Percentiles rank a stretch among this genome's conserved stretches.
Evolutionary conservation across 2,888 invertebrate species (phyloP).

Genomic region (Frankliniella intonsa): DNA sequence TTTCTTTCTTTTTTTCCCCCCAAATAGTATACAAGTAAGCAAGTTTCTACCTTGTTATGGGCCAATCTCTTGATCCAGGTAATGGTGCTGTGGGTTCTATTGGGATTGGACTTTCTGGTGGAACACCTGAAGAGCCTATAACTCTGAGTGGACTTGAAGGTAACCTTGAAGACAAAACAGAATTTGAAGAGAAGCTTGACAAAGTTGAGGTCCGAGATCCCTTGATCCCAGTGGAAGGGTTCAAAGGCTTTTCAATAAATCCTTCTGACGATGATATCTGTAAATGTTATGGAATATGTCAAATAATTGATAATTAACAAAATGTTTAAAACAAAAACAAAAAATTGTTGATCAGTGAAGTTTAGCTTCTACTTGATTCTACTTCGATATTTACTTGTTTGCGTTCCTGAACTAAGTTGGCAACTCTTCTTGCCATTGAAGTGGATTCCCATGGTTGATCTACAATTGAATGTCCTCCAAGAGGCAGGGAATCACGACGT

Average conservation of each 20-base stretch:
- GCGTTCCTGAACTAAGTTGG: constrained; percentile 47
- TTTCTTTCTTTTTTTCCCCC: too few relatives aligned
- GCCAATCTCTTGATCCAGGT: constrained; percentile 44
- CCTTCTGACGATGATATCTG: not conserved
- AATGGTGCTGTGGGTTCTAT: constrained; percentile 47
- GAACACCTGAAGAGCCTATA: constrained; percentile 38
- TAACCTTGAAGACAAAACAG: not conserved
- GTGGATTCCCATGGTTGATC: not conserved
- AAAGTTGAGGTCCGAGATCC: too few relatives aligned
- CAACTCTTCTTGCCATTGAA: constrained; percentile 35
- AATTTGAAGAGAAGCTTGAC: not conserved
- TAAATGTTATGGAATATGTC: not conserved
- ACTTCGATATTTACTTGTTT: constrained; percentile 42
- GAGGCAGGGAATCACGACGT: not conserved
- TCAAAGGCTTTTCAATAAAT: not conserved
- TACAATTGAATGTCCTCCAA: not conserved
- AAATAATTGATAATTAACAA: not conserved
- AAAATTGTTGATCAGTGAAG: too few relatives aligned
- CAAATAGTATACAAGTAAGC: too few relatives aligned
- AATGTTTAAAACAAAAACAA: not conserved
- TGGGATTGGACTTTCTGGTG: constrained; percentile 49
- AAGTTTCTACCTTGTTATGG: constrained; percentile 34
- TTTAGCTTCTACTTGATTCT: too few relatives aligned
- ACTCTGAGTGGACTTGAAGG: constrained; percentile 36
- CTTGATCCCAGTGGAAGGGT: too few relatives aligned